Percentiles rank a stretch among this genome's conserved stretches.
These are phyloP conservation scores for Silvanus unidentatus DNA, from an alignment of 2,888 invertebrate genomes.

Conservation along the genomic window DNA sequence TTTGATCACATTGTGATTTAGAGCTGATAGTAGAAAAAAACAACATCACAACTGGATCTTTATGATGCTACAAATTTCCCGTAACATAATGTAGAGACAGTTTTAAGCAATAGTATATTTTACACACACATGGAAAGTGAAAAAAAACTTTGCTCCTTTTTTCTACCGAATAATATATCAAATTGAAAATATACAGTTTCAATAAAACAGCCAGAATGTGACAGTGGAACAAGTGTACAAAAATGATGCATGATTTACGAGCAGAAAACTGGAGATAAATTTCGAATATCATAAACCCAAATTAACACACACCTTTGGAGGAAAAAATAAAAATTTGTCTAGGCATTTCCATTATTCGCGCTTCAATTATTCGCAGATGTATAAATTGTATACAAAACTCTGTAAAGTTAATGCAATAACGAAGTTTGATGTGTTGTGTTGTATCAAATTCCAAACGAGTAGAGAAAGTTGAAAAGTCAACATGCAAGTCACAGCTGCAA, in stretches of 20 bases:
- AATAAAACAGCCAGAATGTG: too few species aligned
- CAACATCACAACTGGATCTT: slow-evolving; percentile 7
- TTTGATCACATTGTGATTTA: too few species aligned
- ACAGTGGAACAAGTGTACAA: too few species aligned
- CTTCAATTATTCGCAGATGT: slow-evolving; percentile 7
- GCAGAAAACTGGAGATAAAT: too few species aligned
- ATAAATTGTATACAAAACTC: slow-evolving; percentile 9
- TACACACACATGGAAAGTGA: too few species aligned
- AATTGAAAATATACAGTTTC: too few species aligned
- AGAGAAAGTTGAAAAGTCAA: slow-evolving; percentile 22
- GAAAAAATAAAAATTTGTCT: too few species aligned
- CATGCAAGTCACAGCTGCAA: slow-evolving; percentile 22
- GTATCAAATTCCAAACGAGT: slow-evolving; percentile 22
- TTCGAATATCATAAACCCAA: too few species aligned
- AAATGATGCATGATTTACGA: too few species aligned
- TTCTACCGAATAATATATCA: too few species aligned
- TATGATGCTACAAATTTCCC: slow-evolving; percentile 14
- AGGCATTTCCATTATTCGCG: slow-evolving; percentile 11
- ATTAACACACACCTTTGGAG: too few species aligned
- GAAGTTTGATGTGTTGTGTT: slow-evolving; percentile 20
- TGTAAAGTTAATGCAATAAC: slow-evolving; percentile 14
- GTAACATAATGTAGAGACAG: slow-evolving; percentile 10
- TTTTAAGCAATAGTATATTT: not conserved
- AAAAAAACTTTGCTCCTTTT: too few species aligned
- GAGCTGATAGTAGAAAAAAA: not conserved